Evolutionary conservation across 2,888 invertebrate genomes (phyloP), one percentile per base, ranked within the genome.

Genomic region (Drosophila acutilabella): DNA sequence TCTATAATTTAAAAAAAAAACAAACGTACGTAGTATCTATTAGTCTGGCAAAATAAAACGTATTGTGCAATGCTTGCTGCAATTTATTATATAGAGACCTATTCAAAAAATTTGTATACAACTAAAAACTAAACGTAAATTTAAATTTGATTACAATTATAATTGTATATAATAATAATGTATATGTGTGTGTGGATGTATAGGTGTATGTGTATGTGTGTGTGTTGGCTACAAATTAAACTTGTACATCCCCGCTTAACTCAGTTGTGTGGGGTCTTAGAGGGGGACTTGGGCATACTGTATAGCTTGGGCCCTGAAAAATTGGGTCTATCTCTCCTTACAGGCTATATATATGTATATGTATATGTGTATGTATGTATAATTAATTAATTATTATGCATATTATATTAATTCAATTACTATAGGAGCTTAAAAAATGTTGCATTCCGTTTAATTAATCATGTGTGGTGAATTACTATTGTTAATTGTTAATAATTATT

Each of bases 81-180:
- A 83, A 82, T 82, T 82, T 87, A 89, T 82, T 89, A 54, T 50
- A 47, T 51, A 64, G 61, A 78, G 75, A 65, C 89, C 89, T 88
- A 88, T 64, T 54, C 30, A 30, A 36, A 36, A 77, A 78, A 80
- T 84, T 87, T 87, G 68, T 87, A 71, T 83, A 83, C 71, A 83
- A 89, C 83, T 83, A 89, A 77, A 80, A 67, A 68, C 88, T 87
- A 84, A 52, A 58, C 59, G 38, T 75, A 78, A 62, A 61, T 65
- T 80, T 88, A 79, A 83, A 82, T 74, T 83, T 70, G 66, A 64
- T 88, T 89, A 82, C 78, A 83, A 89, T 30, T 87, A 82, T 81
- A 86, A 59, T 60, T 77, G 45, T 57, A 52, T 61, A 64, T 23
- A 57, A 53, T 30, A 69, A 56, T 41, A 8, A 36, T 56, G 20